These are phyloP conservation scores for Mesochorus sp. DNA, from an alignment of 2,888 invertebrate genomes.

Conservation along the genomic window DNA sequence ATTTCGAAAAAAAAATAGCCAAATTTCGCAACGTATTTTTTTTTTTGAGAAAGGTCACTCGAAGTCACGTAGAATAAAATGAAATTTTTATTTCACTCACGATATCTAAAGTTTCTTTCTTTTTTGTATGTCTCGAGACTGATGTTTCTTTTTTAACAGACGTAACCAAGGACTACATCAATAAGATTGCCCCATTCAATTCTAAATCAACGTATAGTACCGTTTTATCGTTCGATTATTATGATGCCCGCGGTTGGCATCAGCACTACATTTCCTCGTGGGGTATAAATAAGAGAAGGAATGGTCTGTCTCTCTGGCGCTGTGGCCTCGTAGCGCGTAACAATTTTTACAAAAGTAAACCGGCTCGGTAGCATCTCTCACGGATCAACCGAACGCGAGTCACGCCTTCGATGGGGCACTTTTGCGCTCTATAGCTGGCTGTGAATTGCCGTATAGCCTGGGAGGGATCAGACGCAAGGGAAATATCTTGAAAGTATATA, in stretches of 20 bases:
- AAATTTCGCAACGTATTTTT: too few species aligned
- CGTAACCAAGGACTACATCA: too few species aligned
- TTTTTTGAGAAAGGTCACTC: too few species aligned
- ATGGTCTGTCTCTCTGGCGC: too few species aligned
- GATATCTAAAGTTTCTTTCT: too few species aligned
- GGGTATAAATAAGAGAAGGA: conserved; percentile 1
- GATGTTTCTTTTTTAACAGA: too few species aligned
- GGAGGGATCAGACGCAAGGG: conserved; percentile 42
- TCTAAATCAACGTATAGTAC: conserved; percentile 21
- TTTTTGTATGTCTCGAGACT: too few species aligned
- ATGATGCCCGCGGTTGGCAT: conserved; percentile 4
- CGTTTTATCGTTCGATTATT: conserved; percentile 32
- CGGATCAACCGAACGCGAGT: conserved; percentile 50
- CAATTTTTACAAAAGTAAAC: conserved; percentile 50
- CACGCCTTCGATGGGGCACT: conserved; percentile 56
- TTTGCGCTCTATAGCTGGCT: conserved; percentile 26
- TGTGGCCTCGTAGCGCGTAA: conserved; percentile 50
- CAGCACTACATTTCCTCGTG: not conserved
- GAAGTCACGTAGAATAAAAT: too few species aligned
- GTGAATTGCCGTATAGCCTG: conserved; percentile 31
- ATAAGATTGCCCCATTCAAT: not conserved
- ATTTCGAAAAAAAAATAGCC: too few species aligned
- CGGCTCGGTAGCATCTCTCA: conserved; percentile 60
- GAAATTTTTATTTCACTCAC: too few species aligned
- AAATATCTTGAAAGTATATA: conserved; percentile 20